Base-by-base conservation (phyloP, 2,888 invertebrate genomes). In the Drosophila austrosaltans region DNA sequence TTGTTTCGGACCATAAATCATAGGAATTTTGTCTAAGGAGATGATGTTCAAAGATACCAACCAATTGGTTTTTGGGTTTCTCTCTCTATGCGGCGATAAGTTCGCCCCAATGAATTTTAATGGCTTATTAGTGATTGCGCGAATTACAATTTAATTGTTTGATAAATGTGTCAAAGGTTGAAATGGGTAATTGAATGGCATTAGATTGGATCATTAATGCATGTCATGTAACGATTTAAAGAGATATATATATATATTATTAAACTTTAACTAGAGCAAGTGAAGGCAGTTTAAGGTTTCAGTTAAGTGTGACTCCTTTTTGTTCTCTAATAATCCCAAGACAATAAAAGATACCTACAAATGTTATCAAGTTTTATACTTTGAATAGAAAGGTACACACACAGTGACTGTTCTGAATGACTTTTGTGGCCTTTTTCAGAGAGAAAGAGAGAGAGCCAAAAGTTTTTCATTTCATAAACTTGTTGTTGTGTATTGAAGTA, bases 131-230 rank as follows among this genome's bases (percentile, higher is more conserved):
- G 65, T 69, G 72, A 78, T 87, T 81, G 81, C 82, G 73, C 20
- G 75, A 84, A 88, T 77, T 73, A 69, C 73, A 75, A 72, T 77
- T 84, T 88, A 77, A 84, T 77, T 87, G 79, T 53, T 81, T 58
- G 67, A 72, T 68, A 81, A 81, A 78, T 69, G 73, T 63, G 54
- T 48, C 54, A 42, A 42, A 53, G 30, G 30, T 20, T 32, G 44
- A 12, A 20, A 54, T 62, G 25, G 54, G 63, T 66, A 74, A 75
- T 80, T 75, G 57, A 73, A 70, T 72, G 69, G 59, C 59, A 70
- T 70, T 72, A 28, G 44, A 57, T 57, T 57, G 25, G 36, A 30
- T 8, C 60, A 44, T 66, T 25, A 12, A 48, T 48, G 48, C 48
- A 48, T 25, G 25, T 10, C 48, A 5, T 48, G 22, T 48, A 25